These are phyloP conservation scores for Astropecten irregularis DNA, from an alignment of 53 echinoderm and acorn worm genomes.

Conservation along the genomic window DNA sequence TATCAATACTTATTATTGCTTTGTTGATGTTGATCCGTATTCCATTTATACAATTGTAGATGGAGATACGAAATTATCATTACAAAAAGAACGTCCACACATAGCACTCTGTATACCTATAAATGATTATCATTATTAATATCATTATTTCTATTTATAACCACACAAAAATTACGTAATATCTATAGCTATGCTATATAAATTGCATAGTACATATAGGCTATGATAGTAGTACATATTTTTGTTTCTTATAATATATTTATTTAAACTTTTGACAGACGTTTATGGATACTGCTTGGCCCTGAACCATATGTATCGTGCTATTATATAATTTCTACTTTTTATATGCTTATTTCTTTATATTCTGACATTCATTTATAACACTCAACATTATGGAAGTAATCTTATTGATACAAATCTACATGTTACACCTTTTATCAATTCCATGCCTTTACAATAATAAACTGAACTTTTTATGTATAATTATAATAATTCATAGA, in stretches of 20 bases:
- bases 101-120: background rate
- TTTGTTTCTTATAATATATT: background rate
- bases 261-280: background rate
- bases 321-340: constrained; percentile 5
- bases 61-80: constrained; percentile 24
- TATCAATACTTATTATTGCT: background rate
- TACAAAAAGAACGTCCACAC: constrained; percentile 23
- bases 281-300: constrained; percentile 14
- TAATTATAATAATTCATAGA: too few relatives aligned
- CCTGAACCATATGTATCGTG: constrained; percentile 37
- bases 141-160: background rate
- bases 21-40: background rate
- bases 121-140: constrained; percentile 4
- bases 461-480: too few relatives aligned
- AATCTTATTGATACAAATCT: background rate
- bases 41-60: constrained; percentile 9
- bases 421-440: background rate
- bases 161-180: constrained; percentile 37
- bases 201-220: constrained; percentile 56
- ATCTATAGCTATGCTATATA: constrained; percentile 47
- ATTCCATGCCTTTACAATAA: too few relatives aligned
- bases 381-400: constrained; percentile 41
- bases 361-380: background rate
- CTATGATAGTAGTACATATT: constrained; percentile 1
- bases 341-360: background rate